Evolutionary conservation across 2,888 invertebrate genomes (phyloP).

Genomic region (Luperina nickerlii): DNA sequence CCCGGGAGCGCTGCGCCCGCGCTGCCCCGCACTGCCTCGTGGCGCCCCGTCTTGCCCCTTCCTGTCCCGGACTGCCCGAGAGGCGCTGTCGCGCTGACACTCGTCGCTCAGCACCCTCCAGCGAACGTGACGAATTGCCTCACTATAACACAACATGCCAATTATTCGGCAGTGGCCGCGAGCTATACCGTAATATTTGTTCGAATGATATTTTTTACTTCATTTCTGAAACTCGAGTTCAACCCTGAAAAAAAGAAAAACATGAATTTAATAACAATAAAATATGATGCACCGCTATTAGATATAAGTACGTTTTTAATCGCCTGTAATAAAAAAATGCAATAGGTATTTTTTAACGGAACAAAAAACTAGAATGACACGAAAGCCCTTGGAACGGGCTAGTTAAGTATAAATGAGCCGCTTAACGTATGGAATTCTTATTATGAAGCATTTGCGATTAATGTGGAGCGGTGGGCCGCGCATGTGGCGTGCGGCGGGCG

Average conservation of each 20-base stretch:
- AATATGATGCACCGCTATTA: conserved; percentile 48
- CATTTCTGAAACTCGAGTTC: conserved; percentile 20
- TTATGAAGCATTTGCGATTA: conserved; percentile 75
- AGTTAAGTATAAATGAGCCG: conserved; percentile 72
- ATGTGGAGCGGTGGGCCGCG: conserved; percentile 62
- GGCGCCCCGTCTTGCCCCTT: conserved; percentile 41
- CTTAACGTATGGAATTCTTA: conserved; percentile 78
- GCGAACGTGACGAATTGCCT: conserved; percentile 55
- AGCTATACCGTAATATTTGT: conserved; percentile 28
- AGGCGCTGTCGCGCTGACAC: conserved; percentile 46
- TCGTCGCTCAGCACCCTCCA: conserved; percentile 53
- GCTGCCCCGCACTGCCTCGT: conserved; percentile 37
- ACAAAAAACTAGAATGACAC: conserved; percentile 67
- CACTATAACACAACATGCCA: conserved; percentile 30
- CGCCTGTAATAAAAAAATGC: conserved; percentile 49
- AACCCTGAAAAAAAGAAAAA: conserved; percentile 23
- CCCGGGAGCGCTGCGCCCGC: conserved; percentile 64
- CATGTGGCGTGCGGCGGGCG: conserved; percentile 54
- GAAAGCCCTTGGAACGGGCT: conserved; percentile 66
- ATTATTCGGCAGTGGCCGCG: conserved; percentile 42
- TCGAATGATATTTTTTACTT: background rate
- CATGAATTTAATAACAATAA: conserved; percentile 44
- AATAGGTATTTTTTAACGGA: conserved; percentile 56
- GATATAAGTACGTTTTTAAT: conserved; percentile 43
- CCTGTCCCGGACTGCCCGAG: conserved; percentile 35